Percentiles rank a stretch among this genome's conserved stretches.
Conservation (phyloP, 2,888 invertebrate species). For the Leptura quadrifasciata region DNA sequence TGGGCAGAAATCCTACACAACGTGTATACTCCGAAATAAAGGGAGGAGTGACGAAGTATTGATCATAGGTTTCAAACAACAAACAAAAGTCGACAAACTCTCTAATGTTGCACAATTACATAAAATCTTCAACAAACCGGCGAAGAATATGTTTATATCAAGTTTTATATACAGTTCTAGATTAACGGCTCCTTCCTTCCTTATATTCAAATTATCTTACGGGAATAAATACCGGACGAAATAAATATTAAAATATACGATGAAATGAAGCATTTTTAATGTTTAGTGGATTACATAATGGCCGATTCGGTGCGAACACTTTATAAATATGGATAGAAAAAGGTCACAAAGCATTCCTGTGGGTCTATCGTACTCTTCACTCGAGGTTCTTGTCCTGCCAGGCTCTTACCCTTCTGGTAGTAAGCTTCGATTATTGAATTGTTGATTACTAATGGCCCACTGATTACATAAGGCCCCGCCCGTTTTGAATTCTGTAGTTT, state of each 20-base stretch:
- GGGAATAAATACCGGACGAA: background rate
- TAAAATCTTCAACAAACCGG: too few relatives aligned
- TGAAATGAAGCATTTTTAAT: background rate
- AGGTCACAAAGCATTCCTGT: background rate
- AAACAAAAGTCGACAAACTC: too few relatives aligned
- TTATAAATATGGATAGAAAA: conserved; percentile 13
- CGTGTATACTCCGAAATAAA: too few relatives aligned
- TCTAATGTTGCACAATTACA: too few relatives aligned
- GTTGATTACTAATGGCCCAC: background rate
- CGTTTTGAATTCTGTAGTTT: background rate
- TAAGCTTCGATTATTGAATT: background rate
- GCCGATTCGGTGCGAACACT: background rate
- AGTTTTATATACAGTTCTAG: too few relatives aligned
- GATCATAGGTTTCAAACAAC: too few relatives aligned
- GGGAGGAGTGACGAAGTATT: too few relatives aligned
- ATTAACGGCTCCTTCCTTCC: background rate
- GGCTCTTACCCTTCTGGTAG: background rate
- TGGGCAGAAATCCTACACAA: too few relatives aligned
- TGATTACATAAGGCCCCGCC: background rate
- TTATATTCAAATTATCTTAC: background rate
- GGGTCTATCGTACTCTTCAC: background rate
- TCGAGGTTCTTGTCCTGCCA: conserved; percentile 1
- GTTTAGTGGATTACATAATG: background rate
- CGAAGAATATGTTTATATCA: too few relatives aligned
- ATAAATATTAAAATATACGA: conserved; percentile 24